These are phyloP conservation scores for Dynastes hyllus DNA, from an alignment of 2,888 invertebrate species.

Conservation along the genomic window DNA sequence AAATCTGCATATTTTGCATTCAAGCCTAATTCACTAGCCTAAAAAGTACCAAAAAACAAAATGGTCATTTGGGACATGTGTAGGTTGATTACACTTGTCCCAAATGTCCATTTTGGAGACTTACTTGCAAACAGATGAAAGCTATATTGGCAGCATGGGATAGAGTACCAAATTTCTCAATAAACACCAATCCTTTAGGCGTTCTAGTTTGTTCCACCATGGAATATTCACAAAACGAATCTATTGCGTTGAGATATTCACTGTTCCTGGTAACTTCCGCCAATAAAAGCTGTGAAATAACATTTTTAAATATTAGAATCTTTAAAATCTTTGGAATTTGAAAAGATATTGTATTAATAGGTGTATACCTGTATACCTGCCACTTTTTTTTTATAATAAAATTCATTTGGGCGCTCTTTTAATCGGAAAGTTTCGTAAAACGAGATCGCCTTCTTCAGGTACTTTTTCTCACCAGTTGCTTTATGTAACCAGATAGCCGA, in stretches of 20 bases:
- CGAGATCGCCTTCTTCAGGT: slow-evolving; percentile 72
- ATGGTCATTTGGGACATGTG: too few species aligned
- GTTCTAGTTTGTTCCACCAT: slow-evolving; percentile 71
- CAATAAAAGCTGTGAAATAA: slow-evolving; percentile 68
- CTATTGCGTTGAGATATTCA: slow-evolving; percentile 69
- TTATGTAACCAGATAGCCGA: slow-evolving; percentile 75
- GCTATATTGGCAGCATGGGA: slow-evolving; percentile 75
- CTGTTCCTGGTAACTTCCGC: slow-evolving; percentile 70
- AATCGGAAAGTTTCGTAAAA: slow-evolving; percentile 72
- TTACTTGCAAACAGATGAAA: slow-evolving; percentile 73
- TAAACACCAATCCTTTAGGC: slow-evolving; percentile 73
- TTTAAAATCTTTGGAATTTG: background rate
- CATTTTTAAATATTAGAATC: background rate
- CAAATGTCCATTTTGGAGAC: background rate
- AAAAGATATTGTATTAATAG: slow-evolving; percentile 3
- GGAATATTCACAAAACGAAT: slow-evolving; percentile 73
- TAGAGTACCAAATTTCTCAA: slow-evolving; percentile 74
- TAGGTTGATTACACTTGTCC: too few species aligned
- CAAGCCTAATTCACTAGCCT: slow-evolving; percentile 69
- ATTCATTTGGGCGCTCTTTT: slow-evolving; percentile 72
- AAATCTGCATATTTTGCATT: slow-evolving; percentile 70
- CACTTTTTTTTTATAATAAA: slow-evolving; percentile 75
- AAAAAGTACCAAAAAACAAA: slow-evolving; percentile 46
- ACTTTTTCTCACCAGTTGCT: slow-evolving; percentile 71
- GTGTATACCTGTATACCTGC: slow-evolving; percentile 73